These are phyloP conservation scores for Cataglyphis livida DNA, from an alignment of 2,888 invertebrate species.

Conservation along the genomic window DNA sequence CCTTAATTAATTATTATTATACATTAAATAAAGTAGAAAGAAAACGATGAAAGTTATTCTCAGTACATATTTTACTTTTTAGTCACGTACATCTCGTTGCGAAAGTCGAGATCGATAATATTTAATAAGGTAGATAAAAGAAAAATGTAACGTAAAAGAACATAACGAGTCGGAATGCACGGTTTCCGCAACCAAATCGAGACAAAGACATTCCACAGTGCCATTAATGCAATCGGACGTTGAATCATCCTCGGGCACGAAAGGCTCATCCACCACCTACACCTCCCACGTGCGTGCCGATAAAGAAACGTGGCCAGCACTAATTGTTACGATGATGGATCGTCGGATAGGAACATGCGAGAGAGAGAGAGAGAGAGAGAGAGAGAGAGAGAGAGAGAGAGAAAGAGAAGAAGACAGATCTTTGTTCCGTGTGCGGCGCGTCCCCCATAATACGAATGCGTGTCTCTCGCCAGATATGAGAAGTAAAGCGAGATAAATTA, in stretches of 20 bases:
- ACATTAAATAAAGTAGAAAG: background rate
- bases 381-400: constrained; percentile 41
- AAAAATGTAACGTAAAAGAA: constrained; percentile 44
- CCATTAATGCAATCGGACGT: constrained; percentile 74
- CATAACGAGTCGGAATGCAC: constrained; percentile 65
- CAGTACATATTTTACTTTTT: background rate
- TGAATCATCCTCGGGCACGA: constrained; percentile 72
- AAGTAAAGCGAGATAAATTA: constrained; percentile 45
- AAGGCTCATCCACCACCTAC: constrained; percentile 76
- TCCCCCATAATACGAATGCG: constrained; percentile 40
- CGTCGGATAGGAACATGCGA: constrained; percentile 61
- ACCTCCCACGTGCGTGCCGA: constrained; percentile 76
- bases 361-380: constrained; percentile 41
- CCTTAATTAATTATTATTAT: background rate
- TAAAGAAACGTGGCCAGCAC: constrained; percentile 71
- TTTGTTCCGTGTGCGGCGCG: constrained; percentile 58
- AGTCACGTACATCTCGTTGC: background rate
- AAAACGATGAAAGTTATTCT: background rate
- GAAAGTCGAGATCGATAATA: background rate
- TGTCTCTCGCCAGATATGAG: constrained; percentile 35
- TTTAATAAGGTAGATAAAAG: constrained; percentile 12
- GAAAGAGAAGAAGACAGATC: constrained; percentile 46
- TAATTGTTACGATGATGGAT: constrained; percentile 83
- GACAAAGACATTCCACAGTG: constrained; percentile 67
- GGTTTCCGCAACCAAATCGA: constrained; percentile 68